Conservation (phyloP, 2,113 vertebrate genomes). For the Acrocephalus kingi region DNA sequence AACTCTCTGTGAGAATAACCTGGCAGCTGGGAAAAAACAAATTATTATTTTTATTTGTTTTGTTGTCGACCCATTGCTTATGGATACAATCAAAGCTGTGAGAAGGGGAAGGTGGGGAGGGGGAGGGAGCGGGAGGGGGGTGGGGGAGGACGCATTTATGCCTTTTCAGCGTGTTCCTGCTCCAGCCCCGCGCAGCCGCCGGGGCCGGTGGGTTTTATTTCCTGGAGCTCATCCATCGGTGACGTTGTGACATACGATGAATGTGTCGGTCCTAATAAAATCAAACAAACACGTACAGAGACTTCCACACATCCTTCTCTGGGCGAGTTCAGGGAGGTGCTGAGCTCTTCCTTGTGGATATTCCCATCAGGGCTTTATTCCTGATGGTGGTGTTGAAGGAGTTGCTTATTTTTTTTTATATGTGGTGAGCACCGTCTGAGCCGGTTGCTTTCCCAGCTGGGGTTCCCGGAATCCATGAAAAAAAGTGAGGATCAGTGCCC, state of each 20-base stretch:
- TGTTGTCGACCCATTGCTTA: constrained; percentile 2
- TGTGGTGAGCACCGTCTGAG: accelerated
- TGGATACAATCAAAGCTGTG: constrained; percentile 60
- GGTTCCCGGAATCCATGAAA: background rate
- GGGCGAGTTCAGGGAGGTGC: background rate
- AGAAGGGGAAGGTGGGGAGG: background rate
- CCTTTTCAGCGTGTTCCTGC: constrained; percentile 6
- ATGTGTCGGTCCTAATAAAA: constrained; percentile 70
- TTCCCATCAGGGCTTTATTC: background rate
- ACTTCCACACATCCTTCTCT: background rate
- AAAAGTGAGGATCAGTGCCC: background rate
- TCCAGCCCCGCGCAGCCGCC: background rate
- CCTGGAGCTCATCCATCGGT: constrained; percentile 58
- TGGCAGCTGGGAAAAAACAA: background rate
- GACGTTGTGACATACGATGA: constrained; percentile 67
- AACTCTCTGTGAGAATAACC: constrained; percentile 45
- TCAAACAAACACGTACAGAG: background rate
- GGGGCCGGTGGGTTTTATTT: background rate
- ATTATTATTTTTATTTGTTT: background rate
- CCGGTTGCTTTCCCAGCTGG: accelerated
- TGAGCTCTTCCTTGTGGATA: background rate
- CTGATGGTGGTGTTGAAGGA: accelerated
- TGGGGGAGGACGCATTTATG: constrained; percentile 14
- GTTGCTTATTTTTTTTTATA: accelerated
- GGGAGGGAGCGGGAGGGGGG: background rate